Percentiles rank a stretch among this genome's conserved stretches.
Conservation (phyloP, 2,888 invertebrate species). For the Hoplodrina blanda region DNA sequence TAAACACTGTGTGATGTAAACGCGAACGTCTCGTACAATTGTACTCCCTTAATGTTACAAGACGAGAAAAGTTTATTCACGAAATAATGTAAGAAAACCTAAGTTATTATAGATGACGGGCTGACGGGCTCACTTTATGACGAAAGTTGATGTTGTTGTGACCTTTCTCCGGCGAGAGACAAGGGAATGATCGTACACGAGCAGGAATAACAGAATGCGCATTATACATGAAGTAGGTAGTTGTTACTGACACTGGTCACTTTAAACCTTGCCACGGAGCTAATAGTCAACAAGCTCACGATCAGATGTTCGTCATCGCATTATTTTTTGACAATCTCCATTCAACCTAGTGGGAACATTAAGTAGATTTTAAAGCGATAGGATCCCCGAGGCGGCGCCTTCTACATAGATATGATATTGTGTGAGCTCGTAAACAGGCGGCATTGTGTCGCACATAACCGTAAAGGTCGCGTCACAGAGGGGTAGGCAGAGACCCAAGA, state of each 20-base stretch:
- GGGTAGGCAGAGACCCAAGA: slow-evolving; percentile 31
- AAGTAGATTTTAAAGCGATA: slow-evolving; percentile 49
- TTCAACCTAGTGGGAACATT: slow-evolving; percentile 34
- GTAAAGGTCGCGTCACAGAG: slow-evolving; percentile 32
- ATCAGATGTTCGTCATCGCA: neutral
- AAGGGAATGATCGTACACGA: neutral
- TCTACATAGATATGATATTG: slow-evolving; percentile 17
- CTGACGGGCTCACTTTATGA: slow-evolving; percentile 4
- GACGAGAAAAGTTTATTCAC: slow-evolving; percentile 3
- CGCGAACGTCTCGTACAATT: slow-evolving; percentile 10
- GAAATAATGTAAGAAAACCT: slow-evolving; percentile 12
- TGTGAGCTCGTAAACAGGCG: slow-evolving; percentile 47
- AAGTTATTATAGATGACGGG: slow-evolving; percentile 7
- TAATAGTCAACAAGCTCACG: neutral
- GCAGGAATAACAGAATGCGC: neutral
- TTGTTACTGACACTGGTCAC: neutral
- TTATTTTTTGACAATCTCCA: slow-evolving; percentile 33
- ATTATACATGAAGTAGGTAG: neutral
- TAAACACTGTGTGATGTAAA: neutral
- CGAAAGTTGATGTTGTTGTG: slow-evolving; percentile 15
- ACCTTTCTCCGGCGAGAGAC: neutral
- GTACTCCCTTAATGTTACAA: slow-evolving; percentile 16
- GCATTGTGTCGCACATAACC: slow-evolving; percentile 39
- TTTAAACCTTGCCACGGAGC: neutral
- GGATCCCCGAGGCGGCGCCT: slow-evolving; percentile 7